Percentiles rank a stretch among this genome's conserved stretches.
These are phyloP conservation scores for Sebastes taczanowskii DNA, from an alignment of 2,797 vertebrate species.

Conservation along the genomic window DNA sequence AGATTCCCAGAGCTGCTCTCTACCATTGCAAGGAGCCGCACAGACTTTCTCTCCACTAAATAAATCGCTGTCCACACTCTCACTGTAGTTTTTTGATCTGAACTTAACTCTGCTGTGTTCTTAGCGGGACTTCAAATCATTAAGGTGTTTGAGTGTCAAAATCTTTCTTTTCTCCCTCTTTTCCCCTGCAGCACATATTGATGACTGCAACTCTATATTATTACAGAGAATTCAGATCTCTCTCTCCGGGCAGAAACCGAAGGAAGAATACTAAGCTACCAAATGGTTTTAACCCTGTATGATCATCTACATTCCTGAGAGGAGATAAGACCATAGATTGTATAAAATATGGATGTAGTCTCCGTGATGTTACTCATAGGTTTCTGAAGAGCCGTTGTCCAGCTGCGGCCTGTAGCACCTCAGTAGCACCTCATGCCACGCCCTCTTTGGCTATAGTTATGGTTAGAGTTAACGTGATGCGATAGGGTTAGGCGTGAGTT, in stretches of 20 bases:
- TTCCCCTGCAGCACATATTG: neutral
- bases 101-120: neutral
- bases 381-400: too few relatives aligned
- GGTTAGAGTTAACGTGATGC: too few relatives aligned
- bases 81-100: constrained; percentile 26
- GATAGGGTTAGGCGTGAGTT: too few relatives aligned
- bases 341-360: too few relatives aligned
- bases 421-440: too few relatives aligned
- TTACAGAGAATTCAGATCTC: neutral
- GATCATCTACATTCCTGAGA: neutral
- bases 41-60: constrained; percentile 43
- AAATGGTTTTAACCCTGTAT: neutral
- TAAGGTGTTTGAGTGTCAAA: neutral
- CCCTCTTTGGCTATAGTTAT: too few relatives aligned
- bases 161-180: neutral
- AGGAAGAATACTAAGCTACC: neutral
- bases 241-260: neutral
- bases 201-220: neutral
- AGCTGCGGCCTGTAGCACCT: too few relatives aligned
- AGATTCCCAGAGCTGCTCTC: constrained; percentile 45
- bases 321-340: neutral
- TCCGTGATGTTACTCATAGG: too few relatives aligned
- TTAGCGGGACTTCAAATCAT: neutral
- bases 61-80: constrained; percentile 35
- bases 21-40: constrained; percentile 25